Base-by-base conservation (phyloP, 2,888 invertebrate species). In the Tipula unca region DNA sequence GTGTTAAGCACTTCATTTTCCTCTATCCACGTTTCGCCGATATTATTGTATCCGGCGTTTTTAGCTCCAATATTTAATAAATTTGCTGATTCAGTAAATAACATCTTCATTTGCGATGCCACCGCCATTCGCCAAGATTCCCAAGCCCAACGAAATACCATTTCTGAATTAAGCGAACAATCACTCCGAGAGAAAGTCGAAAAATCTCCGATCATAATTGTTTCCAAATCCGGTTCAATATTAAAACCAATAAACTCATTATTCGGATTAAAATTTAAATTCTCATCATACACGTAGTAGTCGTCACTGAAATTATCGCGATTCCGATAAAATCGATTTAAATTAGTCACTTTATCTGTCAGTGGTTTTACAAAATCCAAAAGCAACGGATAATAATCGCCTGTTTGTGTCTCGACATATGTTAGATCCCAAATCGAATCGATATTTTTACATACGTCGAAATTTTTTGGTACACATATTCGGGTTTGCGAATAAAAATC, bases 1-100 rank as follows among this genome's bases (percentile, higher is more conserved):
- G 96, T 91, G 87, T 93, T 90, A 0, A 92, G 91, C 13, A 93
- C 92, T 89, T 95, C 95, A 3, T 94, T 90, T 86, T 94, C 94
- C 85, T 93, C 92, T 0, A 94, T 91, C 95, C 95, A 95, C 3
- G 92, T 90, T 83, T 92, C 93, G 0, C 94, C 94, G 29, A 93
- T 92, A 88, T 95, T 92, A 8, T 91, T 87, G 88, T 94, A 95
- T 25, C 94, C 95, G 95, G 88, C 20, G 87, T 92, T 92, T 87
- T 89, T 90, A 1, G 95, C 94, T 1, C 94, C 95, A 32, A 88
- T 87, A 89, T 96, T 96, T 89, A 94, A 93, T 20, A 94, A 88
- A 29, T 89, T 87, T 1, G 94, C 92, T 86, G 94, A 90, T 85
- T 90, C 88, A 3, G 89, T 89, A 89, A 93, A 96, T 1, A 92